Evolutionary conservation across 2,113 vertebrate genomes (phyloP).

Genomic region (Dendropsophus ebraccatus): DNA sequence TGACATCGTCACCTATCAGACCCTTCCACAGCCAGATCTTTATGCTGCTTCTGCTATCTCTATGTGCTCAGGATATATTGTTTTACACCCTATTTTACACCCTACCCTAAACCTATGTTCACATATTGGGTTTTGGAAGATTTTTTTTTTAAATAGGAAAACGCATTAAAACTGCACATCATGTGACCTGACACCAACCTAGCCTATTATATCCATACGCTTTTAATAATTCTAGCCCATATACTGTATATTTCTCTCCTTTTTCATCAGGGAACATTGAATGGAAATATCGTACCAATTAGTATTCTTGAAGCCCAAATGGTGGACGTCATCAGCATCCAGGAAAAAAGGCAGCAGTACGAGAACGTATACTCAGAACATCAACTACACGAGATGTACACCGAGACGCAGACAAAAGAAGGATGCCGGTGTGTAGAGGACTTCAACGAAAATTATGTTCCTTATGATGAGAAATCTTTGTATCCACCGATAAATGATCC

Average conservation of each 20-base stretch:
- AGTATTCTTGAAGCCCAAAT: constrained; percentile 64
- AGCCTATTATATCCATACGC: too few species aligned
- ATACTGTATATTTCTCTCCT: not conserved
- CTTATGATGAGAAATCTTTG: not conserved
- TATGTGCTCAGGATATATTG: too few species aligned
- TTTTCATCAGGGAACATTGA: not conserved
- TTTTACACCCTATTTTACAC: too few species aligned
- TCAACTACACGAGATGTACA: not conserved
- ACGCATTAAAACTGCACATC: too few species aligned
- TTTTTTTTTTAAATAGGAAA: too few species aligned
- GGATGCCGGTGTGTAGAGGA: not conserved
- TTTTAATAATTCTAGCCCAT: too few species aligned
- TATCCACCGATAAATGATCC: not conserved
- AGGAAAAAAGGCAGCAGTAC: constrained; percentile 47
- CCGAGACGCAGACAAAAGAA: not conserved
- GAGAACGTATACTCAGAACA: not conserved
- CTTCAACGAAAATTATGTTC: not conserved
- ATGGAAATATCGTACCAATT: not conserved
- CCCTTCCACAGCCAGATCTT: too few species aligned
- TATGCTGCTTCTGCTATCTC: too few species aligned
- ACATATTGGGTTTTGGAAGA: too few species aligned
- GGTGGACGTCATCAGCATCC: constrained; percentile 64
- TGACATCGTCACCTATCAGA: too few species aligned
- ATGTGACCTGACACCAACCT: too few species aligned
- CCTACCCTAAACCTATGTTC: too few species aligned